Evolutionary conservation across 2,888 invertebrate genomes (phyloP).

Genomic region (Alloscopus bannaensis): DNA sequence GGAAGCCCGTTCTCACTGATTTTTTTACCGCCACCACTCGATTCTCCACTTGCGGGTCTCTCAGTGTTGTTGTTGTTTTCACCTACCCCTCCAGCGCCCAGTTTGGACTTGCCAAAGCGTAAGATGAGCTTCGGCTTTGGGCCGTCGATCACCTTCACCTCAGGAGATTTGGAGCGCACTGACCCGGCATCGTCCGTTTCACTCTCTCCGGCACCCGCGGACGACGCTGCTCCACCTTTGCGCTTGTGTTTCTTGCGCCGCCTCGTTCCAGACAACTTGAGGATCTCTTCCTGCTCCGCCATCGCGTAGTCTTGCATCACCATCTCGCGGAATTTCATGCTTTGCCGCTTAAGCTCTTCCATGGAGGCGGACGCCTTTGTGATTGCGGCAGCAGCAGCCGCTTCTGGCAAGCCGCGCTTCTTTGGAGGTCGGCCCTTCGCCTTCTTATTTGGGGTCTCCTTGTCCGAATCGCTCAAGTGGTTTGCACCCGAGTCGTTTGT

Average conservation of each 20-base stretch:
- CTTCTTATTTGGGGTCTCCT: slow-evolving; percentile 73
- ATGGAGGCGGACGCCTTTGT: slow-evolving; percentile 76
- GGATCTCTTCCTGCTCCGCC: slow-evolving; percentile 79
- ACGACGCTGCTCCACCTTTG: too few relatives aligned
- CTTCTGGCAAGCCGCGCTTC: slow-evolving; percentile 79
- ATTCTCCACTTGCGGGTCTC: slow-evolving; percentile 24
- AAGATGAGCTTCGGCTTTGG: slow-evolving; percentile 84
- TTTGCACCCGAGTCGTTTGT: slow-evolving; percentile 16
- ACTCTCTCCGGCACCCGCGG: slow-evolving; percentile 79
- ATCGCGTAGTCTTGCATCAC: slow-evolving; percentile 90
- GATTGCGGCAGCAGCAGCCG: slow-evolving; percentile 40
- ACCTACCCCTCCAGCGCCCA: not conserved
- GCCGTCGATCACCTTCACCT: slow-evolving; percentile 69
- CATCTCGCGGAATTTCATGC: slow-evolving; percentile 89
- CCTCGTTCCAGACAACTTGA: slow-evolving; percentile 66
- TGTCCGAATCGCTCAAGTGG: slow-evolving; percentile 70
- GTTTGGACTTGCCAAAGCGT: slow-evolving; percentile 81
- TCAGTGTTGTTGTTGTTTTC: slow-evolving; percentile 17
- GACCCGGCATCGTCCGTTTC: slow-evolving; percentile 74
- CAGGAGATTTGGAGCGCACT: slow-evolving; percentile 64
- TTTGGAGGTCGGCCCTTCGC: slow-evolving; percentile 84
- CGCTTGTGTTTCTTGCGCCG: slow-evolving; percentile 74
- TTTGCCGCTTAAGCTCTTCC: slow-evolving; percentile 88
- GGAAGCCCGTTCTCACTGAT: slow-evolving; percentile 39
- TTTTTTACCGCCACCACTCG: slow-evolving; percentile 13